These are phyloP conservation scores for Tetranychus piercei DNA, from an alignment of 2,888 invertebrate genomes.

Conservation along the genomic window DNA sequence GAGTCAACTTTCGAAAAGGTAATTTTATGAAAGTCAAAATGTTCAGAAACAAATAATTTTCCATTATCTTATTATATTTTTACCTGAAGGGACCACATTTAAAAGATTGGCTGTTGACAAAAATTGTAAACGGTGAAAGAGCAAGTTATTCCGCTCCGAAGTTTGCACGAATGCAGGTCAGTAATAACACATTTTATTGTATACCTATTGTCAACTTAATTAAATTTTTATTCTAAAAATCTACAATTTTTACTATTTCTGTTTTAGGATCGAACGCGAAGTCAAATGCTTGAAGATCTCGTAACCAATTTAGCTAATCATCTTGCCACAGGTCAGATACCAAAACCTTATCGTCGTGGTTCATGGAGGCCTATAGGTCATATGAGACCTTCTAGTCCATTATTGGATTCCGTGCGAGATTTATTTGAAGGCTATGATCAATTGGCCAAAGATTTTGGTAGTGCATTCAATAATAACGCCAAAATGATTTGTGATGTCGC, in stretches of 20 bases:
- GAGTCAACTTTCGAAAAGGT: constrained; percentile 72
- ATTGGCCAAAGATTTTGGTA: constrained; percentile 73
- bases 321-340: constrained; percentile 84
- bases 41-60: background rate
- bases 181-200: background rate
- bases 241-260: background rate
- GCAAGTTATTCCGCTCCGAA: constrained; percentile 86
- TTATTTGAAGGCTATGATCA: constrained; percentile 87
- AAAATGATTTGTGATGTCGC: constrained; percentile 63
- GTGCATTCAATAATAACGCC: constrained; percentile 66
- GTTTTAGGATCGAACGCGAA: constrained; percentile 58
- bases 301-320: constrained; percentile 83
- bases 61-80: background rate
- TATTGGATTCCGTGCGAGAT: constrained; percentile 75
- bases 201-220: background rate
- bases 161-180: constrained; percentile 59
- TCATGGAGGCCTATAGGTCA: constrained; percentile 87
- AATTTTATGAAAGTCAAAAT: background rate
- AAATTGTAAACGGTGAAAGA: constrained; percentile 79
- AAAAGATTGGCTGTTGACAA: constrained; percentile 78
- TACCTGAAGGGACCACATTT: constrained; percentile 57
- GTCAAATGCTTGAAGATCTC: constrained; percentile 82
- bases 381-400: constrained; percentile 78
- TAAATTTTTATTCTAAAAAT: background rate
- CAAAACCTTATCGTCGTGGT: constrained; percentile 66